Evolutionary conservation across 2,888 invertebrate species (phyloP).

Genomic region (Meloe dianella): DNA sequence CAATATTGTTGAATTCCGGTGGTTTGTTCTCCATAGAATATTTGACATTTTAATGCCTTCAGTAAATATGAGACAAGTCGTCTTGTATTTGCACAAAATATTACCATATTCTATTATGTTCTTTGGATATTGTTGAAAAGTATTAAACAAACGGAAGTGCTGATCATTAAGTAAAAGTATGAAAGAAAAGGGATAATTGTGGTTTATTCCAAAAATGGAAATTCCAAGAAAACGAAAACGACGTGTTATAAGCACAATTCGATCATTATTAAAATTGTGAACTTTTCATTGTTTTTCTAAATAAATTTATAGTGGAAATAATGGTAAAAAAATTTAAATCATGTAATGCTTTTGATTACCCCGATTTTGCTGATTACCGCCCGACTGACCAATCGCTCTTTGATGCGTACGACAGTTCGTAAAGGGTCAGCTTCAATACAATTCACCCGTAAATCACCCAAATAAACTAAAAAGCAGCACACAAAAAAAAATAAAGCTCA

Average conservation of each 20-base stretch:
- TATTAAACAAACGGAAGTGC: constrained; percentile 1
- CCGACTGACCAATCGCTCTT: background rate
- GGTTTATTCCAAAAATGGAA: background rate
- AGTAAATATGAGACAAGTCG: background rate
- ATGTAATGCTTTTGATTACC: constrained; percentile 6
- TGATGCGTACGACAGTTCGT: background rate
- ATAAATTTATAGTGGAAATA: background rate
- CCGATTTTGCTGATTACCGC: background rate
- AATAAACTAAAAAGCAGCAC: background rate
- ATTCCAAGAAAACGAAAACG: background rate
- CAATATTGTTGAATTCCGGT: background rate
- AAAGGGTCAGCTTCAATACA: constrained; percentile 5
- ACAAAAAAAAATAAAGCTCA: background rate
- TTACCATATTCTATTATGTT: background rate
- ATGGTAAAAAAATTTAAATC: too few species aligned
- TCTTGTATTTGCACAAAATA: background rate
- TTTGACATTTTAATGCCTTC: background rate
- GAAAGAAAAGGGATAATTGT: background rate
- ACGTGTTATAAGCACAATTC: background rate
- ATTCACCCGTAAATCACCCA: background rate
- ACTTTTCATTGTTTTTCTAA: background rate
- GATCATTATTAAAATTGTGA: background rate
- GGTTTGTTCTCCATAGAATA: background rate
- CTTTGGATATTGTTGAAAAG: background rate
- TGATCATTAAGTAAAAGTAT: background rate